Evolutionary conservation across 2,797 vertebrate species (phyloP).

Genomic region (Sebastes nivosus): DNA sequence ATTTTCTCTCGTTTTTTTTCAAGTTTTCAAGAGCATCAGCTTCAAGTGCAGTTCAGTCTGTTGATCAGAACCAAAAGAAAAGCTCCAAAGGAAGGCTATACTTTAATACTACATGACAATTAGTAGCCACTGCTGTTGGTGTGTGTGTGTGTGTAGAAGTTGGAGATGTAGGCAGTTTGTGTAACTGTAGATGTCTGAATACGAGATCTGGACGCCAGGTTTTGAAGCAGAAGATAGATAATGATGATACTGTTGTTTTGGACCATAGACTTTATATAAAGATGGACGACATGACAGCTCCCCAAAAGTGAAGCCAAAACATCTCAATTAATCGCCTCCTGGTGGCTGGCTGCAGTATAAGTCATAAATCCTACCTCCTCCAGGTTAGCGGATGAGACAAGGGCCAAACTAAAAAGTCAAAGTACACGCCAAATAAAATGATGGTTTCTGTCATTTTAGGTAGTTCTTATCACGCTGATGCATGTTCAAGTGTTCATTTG

Average conservation of each 20-base stretch:
- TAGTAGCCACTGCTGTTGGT: constrained; percentile 41
- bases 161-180: constrained; percentile 26
- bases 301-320: too few species aligned
- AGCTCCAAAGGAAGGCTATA: constrained; percentile 27
- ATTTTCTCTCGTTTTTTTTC: constrained; percentile 47
- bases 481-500: too few species aligned
- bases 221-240: constrained; percentile 19
- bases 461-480: too few species aligned
- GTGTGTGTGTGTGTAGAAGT: constrained; percentile 2
- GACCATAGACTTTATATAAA: too few species aligned
- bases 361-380: too few species aligned
- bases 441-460: too few species aligned
- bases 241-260: constrained; percentile 11
- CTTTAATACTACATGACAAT: constrained; percentile 13
- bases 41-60: constrained; percentile 51
- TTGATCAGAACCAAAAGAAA: constrained; percentile 38
- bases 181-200: constrained; percentile 20
- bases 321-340: too few species aligned
- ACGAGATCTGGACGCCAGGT: constrained; percentile 13
- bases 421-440: too few species aligned
- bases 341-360: too few species aligned
- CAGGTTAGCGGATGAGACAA: too few species aligned
- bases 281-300: too few species aligned
- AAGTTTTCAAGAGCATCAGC: constrained; percentile 69
- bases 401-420: too few species aligned